Conservation (phyloP, 2,113 vertebrate species). For the Pelecanoides urinatrix region DNA sequence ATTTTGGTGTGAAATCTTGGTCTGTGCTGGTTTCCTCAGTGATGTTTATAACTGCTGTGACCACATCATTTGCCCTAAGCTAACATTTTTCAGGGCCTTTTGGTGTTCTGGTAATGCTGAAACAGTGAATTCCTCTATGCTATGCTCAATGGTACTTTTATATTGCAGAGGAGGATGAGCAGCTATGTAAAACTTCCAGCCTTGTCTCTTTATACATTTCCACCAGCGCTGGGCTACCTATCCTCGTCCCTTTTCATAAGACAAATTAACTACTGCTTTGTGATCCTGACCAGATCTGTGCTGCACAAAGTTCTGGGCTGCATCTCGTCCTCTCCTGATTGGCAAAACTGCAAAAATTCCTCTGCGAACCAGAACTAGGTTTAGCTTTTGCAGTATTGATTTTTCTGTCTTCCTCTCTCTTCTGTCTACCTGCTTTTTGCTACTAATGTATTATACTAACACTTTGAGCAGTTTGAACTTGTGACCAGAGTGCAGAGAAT, state of each 20-base stretch:
- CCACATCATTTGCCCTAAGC: not conserved
- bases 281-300: not conserved
- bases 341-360: not conserved
- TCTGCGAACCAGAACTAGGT: not conserved
- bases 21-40: not conserved
- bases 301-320: not conserved
- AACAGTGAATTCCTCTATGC: not conserved
- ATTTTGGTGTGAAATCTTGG: not conserved
- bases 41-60: not conserved
- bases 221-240: not conserved
- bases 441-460: not conserved
- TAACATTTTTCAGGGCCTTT: not conserved
- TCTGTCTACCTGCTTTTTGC: not conserved
- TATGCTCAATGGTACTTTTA: rapidly evolving
- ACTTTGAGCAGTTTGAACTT: not conserved
- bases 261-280: not conserved
- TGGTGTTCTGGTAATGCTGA: not conserved
- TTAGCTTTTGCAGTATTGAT: not conserved
- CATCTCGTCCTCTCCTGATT: not conserved
- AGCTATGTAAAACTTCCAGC: not conserved
- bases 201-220: not conserved
- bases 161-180: not conserved
- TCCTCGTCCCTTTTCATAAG: not conserved
- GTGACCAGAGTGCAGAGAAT: not conserved
- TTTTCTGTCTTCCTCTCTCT: not conserved